Conservation (phyloP, 1,140 invertebrate genomes). For the Drosophila mauritiana region DNA sequence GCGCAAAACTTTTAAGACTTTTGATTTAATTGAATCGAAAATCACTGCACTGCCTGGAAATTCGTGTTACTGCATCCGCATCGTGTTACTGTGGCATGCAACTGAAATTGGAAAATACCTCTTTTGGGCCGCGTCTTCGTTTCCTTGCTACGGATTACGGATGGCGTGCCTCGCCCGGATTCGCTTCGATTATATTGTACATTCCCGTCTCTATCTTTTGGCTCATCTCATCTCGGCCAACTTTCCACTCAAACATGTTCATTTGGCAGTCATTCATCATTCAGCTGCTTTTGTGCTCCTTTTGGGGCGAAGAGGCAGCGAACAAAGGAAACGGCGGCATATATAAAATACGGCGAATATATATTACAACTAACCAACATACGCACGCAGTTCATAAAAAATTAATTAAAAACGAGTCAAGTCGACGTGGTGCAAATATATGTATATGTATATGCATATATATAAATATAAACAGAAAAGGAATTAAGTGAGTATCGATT, state of each 20-base stretch:
- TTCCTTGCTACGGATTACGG: not conserved
- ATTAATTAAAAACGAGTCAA: conserved; percentile 77
- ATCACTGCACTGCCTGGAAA: too few relatives aligned
- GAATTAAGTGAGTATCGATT: conserved; percentile 33
- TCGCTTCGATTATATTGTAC: conserved; percentile 42
- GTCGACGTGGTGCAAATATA: conserved; percentile 16
- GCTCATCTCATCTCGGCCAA: conserved; percentile 26
- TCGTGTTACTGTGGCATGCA: conserved; percentile 10
- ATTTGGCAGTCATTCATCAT: conserved; percentile 76
- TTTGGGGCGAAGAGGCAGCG: not conserved
- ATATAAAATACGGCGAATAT: conserved; percentile 3
- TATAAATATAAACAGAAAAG: not conserved
- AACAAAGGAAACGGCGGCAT: conserved; percentile 9
- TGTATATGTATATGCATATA: not conserved
- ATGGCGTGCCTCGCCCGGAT: conserved; percentile 8
- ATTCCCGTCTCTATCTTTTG: conserved; percentile 28
- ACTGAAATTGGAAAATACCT: conserved; percentile 11
- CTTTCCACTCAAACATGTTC: conserved; percentile 53
- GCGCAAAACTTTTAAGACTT: too few relatives aligned
- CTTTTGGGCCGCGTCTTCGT: not conserved
- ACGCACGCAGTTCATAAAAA: conserved; percentile 65
- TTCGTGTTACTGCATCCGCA: not conserved
- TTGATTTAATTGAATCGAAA: too few relatives aligned
- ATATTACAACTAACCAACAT: conserved; percentile 33
- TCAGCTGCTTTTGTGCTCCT: conserved; percentile 33